Conservation (phyloP, 1,140 invertebrate species). For the Eubasilissa regina region DNA sequence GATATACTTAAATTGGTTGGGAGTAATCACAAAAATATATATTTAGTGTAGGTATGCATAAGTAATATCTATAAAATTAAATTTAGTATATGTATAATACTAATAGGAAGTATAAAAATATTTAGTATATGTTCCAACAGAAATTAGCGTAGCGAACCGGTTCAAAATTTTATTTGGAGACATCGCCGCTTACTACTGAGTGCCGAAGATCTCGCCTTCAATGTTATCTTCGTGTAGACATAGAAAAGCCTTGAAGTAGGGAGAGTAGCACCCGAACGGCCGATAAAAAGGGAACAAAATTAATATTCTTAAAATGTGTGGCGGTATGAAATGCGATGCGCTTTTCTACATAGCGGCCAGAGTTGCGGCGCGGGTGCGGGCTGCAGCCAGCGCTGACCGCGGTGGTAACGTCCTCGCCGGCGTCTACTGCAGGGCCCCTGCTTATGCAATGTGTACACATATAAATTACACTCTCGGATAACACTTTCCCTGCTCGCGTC, state of each 20-base stretch:
- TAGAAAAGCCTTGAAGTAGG: neutral
- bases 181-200: neutral
- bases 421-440: slow-evolving; percentile 2
- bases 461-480: slow-evolving; percentile 41
- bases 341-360: neutral
- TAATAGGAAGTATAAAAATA: no score
- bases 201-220: neutral
- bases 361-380: no score
- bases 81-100: no score
- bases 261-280: neutral
- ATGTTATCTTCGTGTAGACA: neutral
- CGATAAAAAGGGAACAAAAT: neutral
- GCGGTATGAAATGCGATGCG: no score
- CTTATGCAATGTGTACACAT: slow-evolving; percentile 44
- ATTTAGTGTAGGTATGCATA: no score
- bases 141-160: no score
- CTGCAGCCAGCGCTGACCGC: slow-evolving; percentile 7
- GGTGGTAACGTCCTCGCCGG: neutral
- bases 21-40: no score
- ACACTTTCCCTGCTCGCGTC: slow-evolving; percentile 41
- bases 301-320: neutral
- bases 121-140: no score
- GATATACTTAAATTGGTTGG: no score
- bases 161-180: no score
- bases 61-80: no score